Conservation (phyloP, 2,113 vertebrate species). For the Cynopterus brachyotis region DNA sequence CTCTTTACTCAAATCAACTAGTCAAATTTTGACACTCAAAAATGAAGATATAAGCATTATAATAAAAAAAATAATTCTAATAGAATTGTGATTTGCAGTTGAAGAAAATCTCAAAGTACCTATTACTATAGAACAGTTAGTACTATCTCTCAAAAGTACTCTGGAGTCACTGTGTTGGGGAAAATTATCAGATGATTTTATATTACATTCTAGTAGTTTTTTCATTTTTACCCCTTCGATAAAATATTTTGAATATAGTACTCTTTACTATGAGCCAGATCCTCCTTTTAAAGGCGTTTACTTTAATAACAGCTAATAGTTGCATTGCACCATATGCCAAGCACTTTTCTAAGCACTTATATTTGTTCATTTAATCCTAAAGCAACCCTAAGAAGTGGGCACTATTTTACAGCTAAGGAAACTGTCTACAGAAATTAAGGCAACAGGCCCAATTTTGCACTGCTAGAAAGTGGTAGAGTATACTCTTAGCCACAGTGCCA, state of each 20-base stretch:
- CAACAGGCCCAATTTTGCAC: not conserved
- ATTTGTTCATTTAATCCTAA: slow-evolving; percentile 34
- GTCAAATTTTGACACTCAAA: slow-evolving; percentile 23
- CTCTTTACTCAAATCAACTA: not conserved
- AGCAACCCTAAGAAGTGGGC: slow-evolving; percentile 7
- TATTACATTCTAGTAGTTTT: not conserved
- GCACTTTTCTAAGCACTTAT: not conserved
- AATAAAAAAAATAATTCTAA: slow-evolving; percentile 30
- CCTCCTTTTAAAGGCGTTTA: slow-evolving; percentile 18
- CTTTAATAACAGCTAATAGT: slow-evolving; percentile 24
- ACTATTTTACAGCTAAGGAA: slow-evolving; percentile 9
- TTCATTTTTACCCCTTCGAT: not conserved
- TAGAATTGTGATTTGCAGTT: slow-evolving; percentile 24
- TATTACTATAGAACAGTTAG: not conserved
- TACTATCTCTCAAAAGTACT: slow-evolving; percentile 60
- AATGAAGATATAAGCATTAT: not conserved
- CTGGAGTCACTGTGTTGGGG: slow-evolving; percentile 10
- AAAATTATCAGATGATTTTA: slow-evolving; percentile 41
- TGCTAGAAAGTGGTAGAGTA: not conserved
- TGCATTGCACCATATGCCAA: not conserved
- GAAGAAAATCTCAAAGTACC: slow-evolving; percentile 32
- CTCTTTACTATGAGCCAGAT: slow-evolving; percentile 12
- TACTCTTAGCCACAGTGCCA: not conserved
- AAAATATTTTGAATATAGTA: slow-evolving; percentile 24
- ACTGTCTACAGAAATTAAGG: slow-evolving; percentile 25